Evolutionary conservation across 2,888 invertebrate species (phyloP).

Genomic region (Chydorus sphaericus): DNA sequence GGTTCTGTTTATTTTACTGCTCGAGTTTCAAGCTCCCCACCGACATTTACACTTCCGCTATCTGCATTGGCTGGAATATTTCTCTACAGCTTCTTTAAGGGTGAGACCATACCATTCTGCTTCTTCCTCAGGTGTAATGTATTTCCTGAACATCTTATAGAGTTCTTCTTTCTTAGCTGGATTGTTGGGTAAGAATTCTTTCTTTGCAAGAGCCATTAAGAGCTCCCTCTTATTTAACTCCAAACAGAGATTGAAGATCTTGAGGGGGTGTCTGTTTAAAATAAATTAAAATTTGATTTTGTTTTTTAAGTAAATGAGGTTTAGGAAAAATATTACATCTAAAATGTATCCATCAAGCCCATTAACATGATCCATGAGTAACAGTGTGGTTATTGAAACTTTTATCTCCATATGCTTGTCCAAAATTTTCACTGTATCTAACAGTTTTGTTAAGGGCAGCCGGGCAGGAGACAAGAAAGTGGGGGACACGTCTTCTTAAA

Average conservation of each 20-base stretch:
- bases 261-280: constrained; percentile 65
- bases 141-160: constrained; percentile 61
- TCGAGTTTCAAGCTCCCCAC: too few relatives aligned
- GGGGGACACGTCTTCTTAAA: constrained; percentile 50
- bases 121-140: constrained; percentile 71
- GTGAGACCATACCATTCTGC: constrained; percentile 90
- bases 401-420: constrained; percentile 66
- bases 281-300: constrained; percentile 15
- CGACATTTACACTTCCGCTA: too few relatives aligned
- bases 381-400: constrained; percentile 68
- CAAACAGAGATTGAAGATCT: constrained; percentile 73
- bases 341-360: constrained; percentile 92
- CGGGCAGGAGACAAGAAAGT: constrained; percentile 80
- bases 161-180: constrained; percentile 51
- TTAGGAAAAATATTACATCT: constrained; percentile 39
- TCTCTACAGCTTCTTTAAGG: constrained; percentile 57
- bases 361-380: constrained; percentile 70
- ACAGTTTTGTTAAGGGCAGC: constrained; percentile 55
- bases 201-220: constrained; percentile 48
- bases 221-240: constrained; percentile 71
- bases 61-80: too few relatives aligned
- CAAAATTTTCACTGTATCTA: constrained; percentile 76
- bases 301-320: constrained; percentile 13
- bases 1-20: too few relatives aligned
- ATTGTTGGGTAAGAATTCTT: constrained; percentile 44